A percentile compares a stretch with the other conserved stretches of the same genome.
Evolutionary conservation across 1,140 invertebrate species (phyloP).

Genomic region (Dufourea novaeangliae): DNA sequence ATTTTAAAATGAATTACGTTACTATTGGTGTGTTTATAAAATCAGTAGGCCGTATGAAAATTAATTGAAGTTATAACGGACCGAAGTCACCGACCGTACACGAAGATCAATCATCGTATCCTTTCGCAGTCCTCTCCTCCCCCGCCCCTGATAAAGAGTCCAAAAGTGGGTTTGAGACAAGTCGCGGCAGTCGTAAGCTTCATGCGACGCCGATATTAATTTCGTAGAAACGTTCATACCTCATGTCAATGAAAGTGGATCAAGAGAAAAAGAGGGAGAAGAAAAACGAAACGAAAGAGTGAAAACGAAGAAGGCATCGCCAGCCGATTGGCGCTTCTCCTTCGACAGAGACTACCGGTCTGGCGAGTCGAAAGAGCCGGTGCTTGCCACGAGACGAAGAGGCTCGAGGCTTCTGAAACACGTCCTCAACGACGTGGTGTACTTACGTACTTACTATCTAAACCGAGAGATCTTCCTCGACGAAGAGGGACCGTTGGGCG

Average conservation of each 20-base stretch:
- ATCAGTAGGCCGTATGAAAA: no score
- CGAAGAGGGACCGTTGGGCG: background rate
- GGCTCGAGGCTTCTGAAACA: slow-evolving; percentile 37
- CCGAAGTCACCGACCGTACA: background rate
- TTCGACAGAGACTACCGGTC: slow-evolving; percentile 8
- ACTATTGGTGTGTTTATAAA: no score
- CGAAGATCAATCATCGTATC: background rate
- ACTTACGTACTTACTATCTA: no score
- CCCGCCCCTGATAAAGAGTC: no score
- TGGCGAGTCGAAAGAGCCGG: slow-evolving; percentile 16
- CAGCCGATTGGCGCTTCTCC: slow-evolving; percentile 1
- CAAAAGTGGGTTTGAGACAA: no score
- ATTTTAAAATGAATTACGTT: no score
- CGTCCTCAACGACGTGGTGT: background rate
- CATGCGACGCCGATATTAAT: slow-evolving; percentile 26
- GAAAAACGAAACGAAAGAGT: no score
- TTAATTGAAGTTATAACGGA: no score
- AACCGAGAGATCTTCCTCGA: background rate
- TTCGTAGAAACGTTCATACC: slow-evolving; percentile 40
- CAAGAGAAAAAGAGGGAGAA: slow-evolving; percentile 10
- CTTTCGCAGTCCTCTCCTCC: no score
- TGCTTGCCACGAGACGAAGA: slow-evolving; percentile 9
- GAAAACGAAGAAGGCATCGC: no score
- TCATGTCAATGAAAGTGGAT: slow-evolving; percentile 35
- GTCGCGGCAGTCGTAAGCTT: slow-evolving; percentile 3